Evolutionary conservation across 2,888 invertebrate species (phyloP).

Genomic region (Prosopocoilus inquinatus): DNA sequence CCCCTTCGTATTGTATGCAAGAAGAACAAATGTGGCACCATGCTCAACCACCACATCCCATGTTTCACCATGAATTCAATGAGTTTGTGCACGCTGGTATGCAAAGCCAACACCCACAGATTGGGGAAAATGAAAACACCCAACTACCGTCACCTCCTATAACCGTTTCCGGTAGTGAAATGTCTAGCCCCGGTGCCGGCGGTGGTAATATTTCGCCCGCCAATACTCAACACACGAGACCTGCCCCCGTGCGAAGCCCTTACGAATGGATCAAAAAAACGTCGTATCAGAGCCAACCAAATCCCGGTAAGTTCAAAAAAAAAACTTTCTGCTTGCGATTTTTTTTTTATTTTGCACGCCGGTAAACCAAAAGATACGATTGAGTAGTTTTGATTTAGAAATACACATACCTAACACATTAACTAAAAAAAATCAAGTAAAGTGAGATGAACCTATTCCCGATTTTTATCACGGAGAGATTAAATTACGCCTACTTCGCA

Average conservation of each 20-base stretch:
- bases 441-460: too few species aligned
- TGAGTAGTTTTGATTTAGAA: too few species aligned
- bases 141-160: constrained; percentile 59
- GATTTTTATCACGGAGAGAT: too few species aligned
- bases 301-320: constrained; percentile 69
- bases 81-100: constrained; percentile 50
- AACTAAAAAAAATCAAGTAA: too few species aligned
- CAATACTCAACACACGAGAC: constrained; percentile 50
- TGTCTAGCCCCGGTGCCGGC: constrained; percentile 58
- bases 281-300: constrained; percentile 79
- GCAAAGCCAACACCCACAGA: constrained; percentile 51
- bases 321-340: too few species aligned
- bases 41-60: constrained; percentile 47
- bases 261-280: constrained; percentile 94
- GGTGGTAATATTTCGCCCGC: constrained; percentile 43
- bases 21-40: constrained; percentile 50
- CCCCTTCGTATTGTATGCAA: constrained; percentile 40
- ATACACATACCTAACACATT: too few species aligned
- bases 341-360: too few species aligned
- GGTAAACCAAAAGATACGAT: too few species aligned
- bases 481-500: too few species aligned
- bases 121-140: constrained; percentile 42
- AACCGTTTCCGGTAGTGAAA: constrained; percentile 59
- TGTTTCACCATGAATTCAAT: constrained; percentile 53
- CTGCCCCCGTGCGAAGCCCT: constrained; percentile 74